These are phyloP conservation scores for Moxostoma hubbsi DNA, from an alignment of 2,797 vertebrate species.

Conservation along the genomic window DNA sequence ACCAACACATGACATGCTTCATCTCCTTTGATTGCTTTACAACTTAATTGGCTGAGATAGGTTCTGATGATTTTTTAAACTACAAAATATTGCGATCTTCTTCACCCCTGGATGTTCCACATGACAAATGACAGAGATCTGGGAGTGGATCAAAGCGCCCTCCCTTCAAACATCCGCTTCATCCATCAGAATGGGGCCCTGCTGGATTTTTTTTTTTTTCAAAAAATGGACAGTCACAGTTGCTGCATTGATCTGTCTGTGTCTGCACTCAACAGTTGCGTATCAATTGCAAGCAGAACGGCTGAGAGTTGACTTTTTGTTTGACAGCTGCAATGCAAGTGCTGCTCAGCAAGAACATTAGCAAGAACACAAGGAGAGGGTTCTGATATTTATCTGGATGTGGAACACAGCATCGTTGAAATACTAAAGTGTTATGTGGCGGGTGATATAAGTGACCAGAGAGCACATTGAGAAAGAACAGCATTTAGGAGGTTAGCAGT, in stretches of 20 bases:
- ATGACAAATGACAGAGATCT: constrained; percentile 44
- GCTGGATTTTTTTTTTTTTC: constrained; percentile 21
- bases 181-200: constrained; percentile 43
- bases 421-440: background rate
- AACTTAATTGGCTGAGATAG: constrained; percentile 45
- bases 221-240: constrained; percentile 29
- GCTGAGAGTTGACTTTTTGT: constrained; percentile 49
- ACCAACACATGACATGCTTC: constrained; percentile 5
- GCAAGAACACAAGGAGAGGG: constrained; percentile 4
- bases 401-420: background rate
- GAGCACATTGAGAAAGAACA: background rate
- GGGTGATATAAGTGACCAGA: background rate
- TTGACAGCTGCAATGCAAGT: constrained; percentile 14
- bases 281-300: constrained; percentile 40
- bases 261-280: constrained; percentile 43
- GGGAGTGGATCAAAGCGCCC: constrained; percentile 39
- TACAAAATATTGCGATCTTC: constrained; percentile 47
- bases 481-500: constrained; percentile 14
- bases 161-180: constrained; percentile 27
- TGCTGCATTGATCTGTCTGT: constrained; percentile 44
- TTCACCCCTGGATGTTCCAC: constrained; percentile 30
- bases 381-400: constrained; percentile 34
- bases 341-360: constrained; percentile 9
- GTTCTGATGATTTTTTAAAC: constrained; percentile 46
- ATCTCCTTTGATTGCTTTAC: constrained; percentile 33